phyloP scores from a whole-genome alignment of 2,113 vertebrate species.

The Epinephelus fuscoguttatus region DNA sequence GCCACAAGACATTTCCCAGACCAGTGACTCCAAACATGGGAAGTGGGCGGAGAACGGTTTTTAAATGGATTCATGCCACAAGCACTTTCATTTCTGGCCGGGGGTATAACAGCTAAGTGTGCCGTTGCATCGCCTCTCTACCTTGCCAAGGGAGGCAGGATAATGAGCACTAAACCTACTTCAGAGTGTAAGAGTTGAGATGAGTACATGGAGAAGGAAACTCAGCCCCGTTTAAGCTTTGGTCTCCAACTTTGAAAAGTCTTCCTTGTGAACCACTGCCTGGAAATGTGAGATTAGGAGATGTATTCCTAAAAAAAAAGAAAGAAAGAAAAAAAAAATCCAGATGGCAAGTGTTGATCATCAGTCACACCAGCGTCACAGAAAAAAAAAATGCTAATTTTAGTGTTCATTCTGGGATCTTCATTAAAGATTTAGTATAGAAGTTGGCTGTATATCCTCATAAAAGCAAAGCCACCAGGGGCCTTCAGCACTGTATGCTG shows the following conservation, averaged over 20 bases:
- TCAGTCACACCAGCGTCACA: conserved; percentile 34
- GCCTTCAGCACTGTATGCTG: not conserved
- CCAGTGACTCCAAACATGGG: conserved; percentile 57
- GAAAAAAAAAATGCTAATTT: conserved; percentile 38
- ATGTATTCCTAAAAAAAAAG: conserved; percentile 10
- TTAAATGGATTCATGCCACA: conserved; percentile 73
- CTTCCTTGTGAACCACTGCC: not conserved
- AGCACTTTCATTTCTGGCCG: conserved; percentile 69
- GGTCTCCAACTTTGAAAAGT: conserved; percentile 27
- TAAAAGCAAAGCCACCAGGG: conserved; percentile 40
- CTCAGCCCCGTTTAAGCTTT: conserved; percentile 10
- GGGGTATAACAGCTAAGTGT: conserved; percentile 52
- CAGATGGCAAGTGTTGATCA: conserved; percentile 51
- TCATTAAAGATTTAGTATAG: conserved; percentile 51
- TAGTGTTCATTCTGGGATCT: conserved; percentile 45
- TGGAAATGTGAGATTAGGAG: conserved; percentile 31
- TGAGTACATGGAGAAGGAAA: conserved; percentile 20
- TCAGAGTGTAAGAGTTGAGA: conserved; percentile 45
- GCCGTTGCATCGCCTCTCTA: conserved; percentile 46
- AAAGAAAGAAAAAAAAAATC: not conserved
- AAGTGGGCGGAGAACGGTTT: conserved; percentile 37
- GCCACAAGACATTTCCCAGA: conserved; percentile 70
- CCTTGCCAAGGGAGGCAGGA: conserved; percentile 62
- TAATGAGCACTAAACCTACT: conserved; percentile 71
- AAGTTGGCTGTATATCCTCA: conserved; percentile 16